Evolutionary conservation across 2,888 invertebrate species (phyloP), one percentile per base, ranked within the genome.

Genomic region (Scaptomyza flava): DNA sequence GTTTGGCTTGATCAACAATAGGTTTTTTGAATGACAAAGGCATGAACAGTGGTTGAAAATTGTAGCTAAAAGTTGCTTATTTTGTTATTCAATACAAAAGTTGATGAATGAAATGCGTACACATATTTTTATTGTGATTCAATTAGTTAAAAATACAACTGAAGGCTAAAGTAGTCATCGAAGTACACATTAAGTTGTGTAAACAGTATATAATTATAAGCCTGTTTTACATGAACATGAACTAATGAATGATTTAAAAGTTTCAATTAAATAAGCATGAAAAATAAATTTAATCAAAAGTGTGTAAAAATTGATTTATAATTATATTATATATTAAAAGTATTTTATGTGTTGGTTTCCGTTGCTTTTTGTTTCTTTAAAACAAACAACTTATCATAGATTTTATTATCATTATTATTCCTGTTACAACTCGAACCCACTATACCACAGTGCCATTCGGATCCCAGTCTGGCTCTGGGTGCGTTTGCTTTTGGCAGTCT

Each of bases 1-100:
- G 65, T 63, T 73, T 76, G 74, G 73, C 73, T 68, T 74, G 66
- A 68, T 76, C 65, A 73, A 68, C 68, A 73, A 79, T 75, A 65
- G 67, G 48, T 62, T 62, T 62, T 17, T 38, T 33, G 43, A 45
- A 67, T 64, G 52, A 45, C 50, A 61, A 1, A 17, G 61, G 42
- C 23, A 31, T 46, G 59, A 23, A 23, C 77, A 64, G 74, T 75
- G 74, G 31, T 33, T 36, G 8, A 12, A n/a, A 31, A 23, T 27
- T 27, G 27, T 27, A 27, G 27, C 6, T 27, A 27, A 27, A 27
- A 27, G 6, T 27, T 27, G 27, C 27, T 30, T 6, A 36, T 11
- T 0, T 11, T 17, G 6, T 9, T 14, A 14, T 14, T 23, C 6
- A 11, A 43, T 46, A 30, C 4, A 27, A 27, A 27, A 6, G 27